Conservation (phyloP, 1,140 invertebrate species). For the Mercenaria mercenaria region DNA sequence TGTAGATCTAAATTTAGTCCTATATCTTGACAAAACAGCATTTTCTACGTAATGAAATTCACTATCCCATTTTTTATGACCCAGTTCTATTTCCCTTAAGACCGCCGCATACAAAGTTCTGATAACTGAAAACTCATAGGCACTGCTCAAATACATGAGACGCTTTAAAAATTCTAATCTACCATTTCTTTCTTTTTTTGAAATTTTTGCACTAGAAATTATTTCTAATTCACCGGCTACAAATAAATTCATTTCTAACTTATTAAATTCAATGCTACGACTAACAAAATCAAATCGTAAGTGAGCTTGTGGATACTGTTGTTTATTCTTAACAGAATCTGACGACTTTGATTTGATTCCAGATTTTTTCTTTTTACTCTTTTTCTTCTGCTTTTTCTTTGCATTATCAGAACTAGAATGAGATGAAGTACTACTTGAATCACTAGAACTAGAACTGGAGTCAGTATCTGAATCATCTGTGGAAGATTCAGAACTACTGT, state of each 20-base stretch:
- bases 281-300: constrained; percentile 24
- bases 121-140: neutral
- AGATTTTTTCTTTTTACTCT: neutral
- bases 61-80: neutral
- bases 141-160: neutral
- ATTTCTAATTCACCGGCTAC: neutral
- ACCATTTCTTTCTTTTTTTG: neutral
- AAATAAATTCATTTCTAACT: constrained; percentile 17
- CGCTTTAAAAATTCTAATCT: constrained; percentile 3
- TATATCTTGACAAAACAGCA: neutral
- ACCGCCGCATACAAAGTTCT: constrained; percentile 3
- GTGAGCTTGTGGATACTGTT: neutral
- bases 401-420: no score
- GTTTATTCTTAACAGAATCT: neutral
- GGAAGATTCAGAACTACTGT: no score
- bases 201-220: neutral
- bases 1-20: neutral
- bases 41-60: neutral
- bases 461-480: no score
- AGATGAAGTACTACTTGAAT: neutral
- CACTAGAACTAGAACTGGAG: neutral
- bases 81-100: constrained; percentile 19
- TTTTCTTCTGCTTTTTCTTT: neutral
- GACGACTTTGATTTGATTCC: neutral
- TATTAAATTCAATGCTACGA: neutral